A percentile compares a stretch with the other conserved stretches of the same genome.
Evolutionary conservation across 92 coral and sea anemone species (phyloP).

Genomic region (Umimayanthus kanabou): DNA sequence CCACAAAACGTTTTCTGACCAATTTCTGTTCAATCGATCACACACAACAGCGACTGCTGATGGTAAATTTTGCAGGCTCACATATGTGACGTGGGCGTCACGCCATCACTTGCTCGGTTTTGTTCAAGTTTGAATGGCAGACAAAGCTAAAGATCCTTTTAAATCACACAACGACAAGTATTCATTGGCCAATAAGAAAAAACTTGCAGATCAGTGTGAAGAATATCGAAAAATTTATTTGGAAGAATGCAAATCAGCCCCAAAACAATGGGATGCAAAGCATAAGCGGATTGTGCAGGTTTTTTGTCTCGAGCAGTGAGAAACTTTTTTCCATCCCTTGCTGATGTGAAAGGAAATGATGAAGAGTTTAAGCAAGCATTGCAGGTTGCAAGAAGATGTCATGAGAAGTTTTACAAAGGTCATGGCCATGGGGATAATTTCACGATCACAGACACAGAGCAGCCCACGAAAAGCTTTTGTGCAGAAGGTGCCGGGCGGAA

Average conservation of each 20-base stretch:
- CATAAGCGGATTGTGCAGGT: neutral
- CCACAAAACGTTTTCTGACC: neutral
- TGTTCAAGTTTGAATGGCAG: neutral
- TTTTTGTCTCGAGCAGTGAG: neutral
- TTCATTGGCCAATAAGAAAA: neutral
- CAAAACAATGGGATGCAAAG: conserved; percentile 2
- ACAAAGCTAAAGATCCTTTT: neutral
- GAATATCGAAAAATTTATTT: neutral
- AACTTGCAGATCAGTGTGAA: neutral
- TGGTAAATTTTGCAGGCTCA: neutral
- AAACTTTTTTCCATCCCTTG: too few species aligned
- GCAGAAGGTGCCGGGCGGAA: too few species aligned
- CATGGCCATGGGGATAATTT: too few species aligned
- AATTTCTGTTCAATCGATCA: neutral
- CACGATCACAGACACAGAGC: too few species aligned
- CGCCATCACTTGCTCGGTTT: neutral
- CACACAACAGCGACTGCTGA: neutral
- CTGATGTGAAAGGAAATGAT: too few species aligned
- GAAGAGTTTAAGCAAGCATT: too few species aligned
- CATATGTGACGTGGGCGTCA: neutral
- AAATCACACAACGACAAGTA: neutral
- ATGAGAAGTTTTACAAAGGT: too few species aligned
- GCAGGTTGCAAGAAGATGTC: too few species aligned
- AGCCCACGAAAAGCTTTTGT: neutral
- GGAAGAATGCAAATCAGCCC: neutral